These are phyloP conservation scores for Hystrix cristata DNA, from an alignment of 2,113 vertebrate genomes.

Conservation along the genomic window DNA sequence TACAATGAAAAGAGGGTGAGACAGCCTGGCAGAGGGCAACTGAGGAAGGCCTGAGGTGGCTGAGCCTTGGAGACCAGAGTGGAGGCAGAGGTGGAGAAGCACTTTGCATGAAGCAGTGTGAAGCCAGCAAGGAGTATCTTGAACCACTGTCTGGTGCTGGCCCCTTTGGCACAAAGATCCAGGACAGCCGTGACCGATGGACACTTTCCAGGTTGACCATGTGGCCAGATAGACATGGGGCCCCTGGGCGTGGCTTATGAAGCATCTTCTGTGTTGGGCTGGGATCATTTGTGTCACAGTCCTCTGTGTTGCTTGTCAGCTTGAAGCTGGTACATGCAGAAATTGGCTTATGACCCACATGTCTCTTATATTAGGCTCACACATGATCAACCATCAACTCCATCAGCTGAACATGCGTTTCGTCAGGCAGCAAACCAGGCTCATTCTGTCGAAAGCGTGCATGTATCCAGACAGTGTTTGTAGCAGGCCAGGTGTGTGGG, in stretches of 20 bases:
- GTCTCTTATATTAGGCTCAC: fast-evolving
- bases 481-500: background rate
- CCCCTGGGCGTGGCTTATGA: fast-evolving
- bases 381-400: fast-evolving
- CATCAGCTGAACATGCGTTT: fast-evolving
- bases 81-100: fast-evolving
- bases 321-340: fast-evolving
- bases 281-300: fast-evolving
- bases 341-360: fast-evolving
- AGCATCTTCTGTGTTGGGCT: fast-evolving
- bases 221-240: fast-evolving
- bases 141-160: fast-evolving
- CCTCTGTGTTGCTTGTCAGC: background rate
- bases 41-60: fast-evolving
- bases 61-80: fast-evolving
- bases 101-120: background rate
- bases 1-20: too few relatives aligned
- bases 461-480: fast-evolving
- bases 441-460: fast-evolving
- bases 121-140: fast-evolving
- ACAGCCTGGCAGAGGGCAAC: fast-evolving
- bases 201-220: too few relatives aligned
- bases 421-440: background rate
- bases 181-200: fast-evolving
- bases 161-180: background rate